These are phyloP conservation scores for rat (Rattus norvegicus) DNA, from an alignment of 2,113 vertebrate genomes.

Conservation along the genomic window DNA sequence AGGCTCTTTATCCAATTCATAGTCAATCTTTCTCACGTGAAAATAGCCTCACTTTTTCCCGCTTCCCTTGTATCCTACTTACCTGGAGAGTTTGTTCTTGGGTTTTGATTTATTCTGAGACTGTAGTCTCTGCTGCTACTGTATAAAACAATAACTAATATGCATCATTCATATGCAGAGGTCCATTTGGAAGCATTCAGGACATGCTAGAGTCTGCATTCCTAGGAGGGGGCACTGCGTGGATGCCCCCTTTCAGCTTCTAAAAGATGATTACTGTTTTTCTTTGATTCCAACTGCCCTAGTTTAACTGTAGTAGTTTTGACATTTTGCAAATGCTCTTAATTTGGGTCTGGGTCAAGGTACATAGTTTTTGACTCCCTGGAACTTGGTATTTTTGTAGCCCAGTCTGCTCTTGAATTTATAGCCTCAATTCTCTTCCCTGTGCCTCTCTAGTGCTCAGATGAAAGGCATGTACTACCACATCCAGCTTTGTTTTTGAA, in stretches of 20 bases:
- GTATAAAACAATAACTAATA: neutral
- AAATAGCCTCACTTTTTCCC: neutral
- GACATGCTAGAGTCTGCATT: fast-evolving
- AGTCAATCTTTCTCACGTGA: neutral
- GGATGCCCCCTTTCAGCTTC: neutral
- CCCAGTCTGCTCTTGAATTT: neutral
- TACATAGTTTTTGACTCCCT: neutral
- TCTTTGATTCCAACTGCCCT: neutral
- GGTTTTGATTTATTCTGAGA: neutral
- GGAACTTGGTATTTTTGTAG: neutral
- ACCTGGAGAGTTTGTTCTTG: neutral
- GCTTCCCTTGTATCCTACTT: neutral
- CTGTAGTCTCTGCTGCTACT: neutral
- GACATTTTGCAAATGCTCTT: neutral
- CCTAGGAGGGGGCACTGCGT: neutral
- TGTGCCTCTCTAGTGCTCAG: no score
- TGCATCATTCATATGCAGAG: neutral
- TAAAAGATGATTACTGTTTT: neutral
- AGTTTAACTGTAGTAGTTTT: neutral
- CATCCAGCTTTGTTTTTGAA: neutral
- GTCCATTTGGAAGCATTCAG: neutral
- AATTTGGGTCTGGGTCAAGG: neutral
- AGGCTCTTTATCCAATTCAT: neutral
- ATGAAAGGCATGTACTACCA: neutral
- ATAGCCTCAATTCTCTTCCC: neutral